Percentiles rank a stretch among this genome's conserved stretches.
phyloP scores from a whole-genome alignment of 2,113 vertebrate species.

The Abramis brama region DNA sequence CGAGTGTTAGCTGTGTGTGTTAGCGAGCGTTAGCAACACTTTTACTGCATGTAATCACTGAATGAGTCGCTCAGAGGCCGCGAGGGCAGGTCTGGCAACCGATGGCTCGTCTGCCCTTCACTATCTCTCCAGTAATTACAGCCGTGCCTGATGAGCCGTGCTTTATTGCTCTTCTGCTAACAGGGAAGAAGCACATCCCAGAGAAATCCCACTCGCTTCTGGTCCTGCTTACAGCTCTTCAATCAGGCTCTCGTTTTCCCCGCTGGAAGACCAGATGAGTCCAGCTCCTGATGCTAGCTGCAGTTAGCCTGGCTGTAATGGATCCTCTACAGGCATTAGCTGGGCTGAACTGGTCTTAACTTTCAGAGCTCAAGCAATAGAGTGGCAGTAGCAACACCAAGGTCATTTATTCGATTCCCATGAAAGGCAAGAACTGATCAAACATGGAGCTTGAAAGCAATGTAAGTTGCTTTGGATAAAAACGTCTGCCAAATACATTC shows the following conservation, averaged over 20 bases:
- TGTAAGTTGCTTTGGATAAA: background rate
- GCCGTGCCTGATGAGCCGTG: conserved; percentile 7
- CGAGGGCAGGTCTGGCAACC: conserved; percentile 36
- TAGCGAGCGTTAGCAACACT: background rate
- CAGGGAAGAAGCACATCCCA: conserved; percentile 1
- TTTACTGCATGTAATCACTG: conserved; percentile 32
- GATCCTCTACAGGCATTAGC: too few relatives aligned
- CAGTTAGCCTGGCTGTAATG: too few relatives aligned
- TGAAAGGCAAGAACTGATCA: too few relatives aligned
- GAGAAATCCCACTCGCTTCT: background rate
- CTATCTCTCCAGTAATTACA: conserved; percentile 40
- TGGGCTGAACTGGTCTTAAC: too few relatives aligned
- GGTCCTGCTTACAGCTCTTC: background rate
- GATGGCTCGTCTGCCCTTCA: conserved; percentile 27
- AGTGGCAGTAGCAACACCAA: background rate
- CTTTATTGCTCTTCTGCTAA: conserved; percentile 25
- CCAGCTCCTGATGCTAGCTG: background rate
- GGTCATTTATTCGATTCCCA: background rate
- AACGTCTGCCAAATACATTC: background rate
- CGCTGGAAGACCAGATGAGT: background rate
- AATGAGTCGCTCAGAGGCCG: conserved; percentile 5
- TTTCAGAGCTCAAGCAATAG: background rate
- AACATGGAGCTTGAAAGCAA: too few relatives aligned
- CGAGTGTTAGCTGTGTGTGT: too few relatives aligned
- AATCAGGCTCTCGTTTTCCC: background rate